Evolutionary conservation across 2,113 vertebrate genomes (phyloP), one percentile per base, ranked within the genome.

Genomic region (Ploceus nigricollis): DNA sequence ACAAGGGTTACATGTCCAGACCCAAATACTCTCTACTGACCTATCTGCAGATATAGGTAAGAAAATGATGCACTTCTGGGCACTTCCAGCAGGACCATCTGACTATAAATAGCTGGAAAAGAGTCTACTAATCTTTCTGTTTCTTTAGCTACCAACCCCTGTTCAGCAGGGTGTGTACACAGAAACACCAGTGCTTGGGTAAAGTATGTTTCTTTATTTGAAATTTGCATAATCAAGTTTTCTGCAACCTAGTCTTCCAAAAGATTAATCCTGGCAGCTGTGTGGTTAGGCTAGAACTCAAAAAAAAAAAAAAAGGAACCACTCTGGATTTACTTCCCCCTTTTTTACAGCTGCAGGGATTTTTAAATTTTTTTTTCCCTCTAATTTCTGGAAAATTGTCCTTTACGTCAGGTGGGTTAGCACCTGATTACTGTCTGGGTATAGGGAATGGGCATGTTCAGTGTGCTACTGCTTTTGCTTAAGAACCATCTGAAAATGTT

Each of bases 301-400:
- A 63, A 15, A 1, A 1, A 3, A 6, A 21, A 63, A 15, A 2
- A 2, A 3, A 5, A 13, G 6, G 10, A 27, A 48, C 64, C 53
- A 10, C 4, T 51, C 28, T 40, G 24, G 7, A 39, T 89, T 80
- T 60, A 2, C 4, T 56, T 66, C 10, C 14, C 4, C 7, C 35
- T 70, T 57, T 66, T 58, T 42, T 40, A 54, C 5, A 81, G 4
- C 7, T 50, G 6, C 3, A 58, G 15, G 15, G 5, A 2, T 3
- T 19, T 28, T 40, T 17, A 1, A 4, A 20, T 35, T 31, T 22
- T 27, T 27, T 33, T 50, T 48, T 23, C 2, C 2, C 45, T 35
- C 5, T 65, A 2, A n/a, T 90, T 82, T 88, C 17, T 44, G 17
- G 30, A 39, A 81, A 64, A 40, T 3, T 53, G 13, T 18, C 7